A percentile compares a stretch with the other conserved stretches of the same genome.
Evolutionary conservation across 2,797 vertebrate species (phyloP).

Genomic region (Numenius phaeopus): DNA sequence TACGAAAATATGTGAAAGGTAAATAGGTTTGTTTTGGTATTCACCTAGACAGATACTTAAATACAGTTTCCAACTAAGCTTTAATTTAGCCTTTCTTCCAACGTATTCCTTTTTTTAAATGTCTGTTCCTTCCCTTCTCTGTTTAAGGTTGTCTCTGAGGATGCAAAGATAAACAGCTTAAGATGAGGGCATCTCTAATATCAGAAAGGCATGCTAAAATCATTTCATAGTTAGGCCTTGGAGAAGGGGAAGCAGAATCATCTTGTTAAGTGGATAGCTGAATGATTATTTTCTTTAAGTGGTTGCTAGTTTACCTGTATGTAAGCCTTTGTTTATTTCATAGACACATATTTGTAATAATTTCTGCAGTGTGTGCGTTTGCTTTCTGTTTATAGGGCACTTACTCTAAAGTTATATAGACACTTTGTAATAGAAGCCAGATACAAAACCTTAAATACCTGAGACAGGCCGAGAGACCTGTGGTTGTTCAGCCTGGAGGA

Average conservation of each 20-base stretch:
- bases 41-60: slow-evolving; percentile 48
- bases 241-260: background rate
- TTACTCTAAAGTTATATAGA: background rate
- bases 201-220: background rate
- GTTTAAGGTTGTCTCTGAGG: slow-evolving; percentile 56
- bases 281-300: background rate
- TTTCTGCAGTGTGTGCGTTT: background rate
- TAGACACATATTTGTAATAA: background rate
- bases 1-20: slow-evolving; percentile 19
- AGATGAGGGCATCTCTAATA: slow-evolving; percentile 29
- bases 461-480: too few relatives aligned
- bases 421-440: background rate
- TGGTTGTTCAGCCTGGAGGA: too few relatives aligned
- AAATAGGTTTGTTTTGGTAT: slow-evolving; percentile 69
- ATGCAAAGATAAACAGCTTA: slow-evolving; percentile 44
- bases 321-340: background rate
- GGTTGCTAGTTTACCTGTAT: background rate
- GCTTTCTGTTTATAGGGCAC: background rate
- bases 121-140: background rate
- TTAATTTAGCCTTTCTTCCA: slow-evolving; percentile 51
- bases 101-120: background rate
- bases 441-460: background rate
- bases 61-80: slow-evolving; percentile 33
- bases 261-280: background rate
- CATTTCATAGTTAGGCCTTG: background rate